Evolutionary conservation across 2,797 vertebrate genomes (phyloP).

Genomic region (Acanthurus leucopareius): DNA sequence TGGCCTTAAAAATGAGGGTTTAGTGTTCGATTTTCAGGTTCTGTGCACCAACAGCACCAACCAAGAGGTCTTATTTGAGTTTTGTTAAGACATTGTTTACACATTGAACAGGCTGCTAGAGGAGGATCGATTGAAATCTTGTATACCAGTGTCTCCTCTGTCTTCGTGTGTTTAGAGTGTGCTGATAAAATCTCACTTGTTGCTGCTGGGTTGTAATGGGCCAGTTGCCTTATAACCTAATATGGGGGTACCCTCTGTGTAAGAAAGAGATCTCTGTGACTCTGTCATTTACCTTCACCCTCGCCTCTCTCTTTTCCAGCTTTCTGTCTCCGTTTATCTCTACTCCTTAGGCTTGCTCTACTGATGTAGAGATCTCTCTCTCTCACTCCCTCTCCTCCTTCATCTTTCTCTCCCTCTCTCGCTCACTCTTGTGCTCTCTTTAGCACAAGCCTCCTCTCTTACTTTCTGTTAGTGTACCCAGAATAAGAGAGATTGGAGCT

Average conservation of each 20-base stretch:
- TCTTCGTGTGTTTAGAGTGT: constrained; percentile 65
- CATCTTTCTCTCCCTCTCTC: not conserved
- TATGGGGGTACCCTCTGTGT: constrained; percentile 81
- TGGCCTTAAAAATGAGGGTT: not conserved
- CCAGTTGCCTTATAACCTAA: constrained; percentile 81
- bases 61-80: constrained; percentile 47
- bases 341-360: constrained; percentile 32
- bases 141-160: constrained; percentile 47
- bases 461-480: constrained; percentile 64
- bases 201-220: constrained; percentile 47
- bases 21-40: constrained; percentile 2
- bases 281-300: not conserved
- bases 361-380: constrained; percentile 42
- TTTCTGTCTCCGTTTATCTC: constrained; percentile 42
- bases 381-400: constrained; percentile 31
- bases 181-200: constrained; percentile 79
- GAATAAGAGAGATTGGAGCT: constrained; percentile 69
- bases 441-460: constrained; percentile 55
- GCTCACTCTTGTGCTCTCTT: constrained; percentile 25
- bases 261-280: constrained; percentile 44
- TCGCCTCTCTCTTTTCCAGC: constrained; percentile 35
- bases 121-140: constrained; percentile 69
- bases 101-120: constrained; percentile 35
- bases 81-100: constrained; percentile 55
- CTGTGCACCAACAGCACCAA: constrained; percentile 15